Conservation (phyloP, 2,113 vertebrate genomes). For the Nothoprocta pentlandii region DNA sequence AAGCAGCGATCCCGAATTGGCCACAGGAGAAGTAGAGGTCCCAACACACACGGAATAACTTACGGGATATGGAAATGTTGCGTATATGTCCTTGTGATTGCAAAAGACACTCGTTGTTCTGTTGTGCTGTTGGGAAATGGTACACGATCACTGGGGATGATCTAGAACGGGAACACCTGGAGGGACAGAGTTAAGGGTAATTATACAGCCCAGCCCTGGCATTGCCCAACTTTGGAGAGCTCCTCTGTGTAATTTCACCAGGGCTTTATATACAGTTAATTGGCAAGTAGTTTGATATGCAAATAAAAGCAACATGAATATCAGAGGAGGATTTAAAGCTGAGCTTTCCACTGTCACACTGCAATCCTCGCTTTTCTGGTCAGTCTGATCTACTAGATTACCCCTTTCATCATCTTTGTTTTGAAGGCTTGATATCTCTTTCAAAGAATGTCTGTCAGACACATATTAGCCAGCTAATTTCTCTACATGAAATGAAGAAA, state of each 20-base stretch:
- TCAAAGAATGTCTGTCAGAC: conserved; percentile 37
- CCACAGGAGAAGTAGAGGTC: neutral
- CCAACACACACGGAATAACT: neutral
- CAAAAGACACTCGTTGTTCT: neutral
- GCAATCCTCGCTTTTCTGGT: conserved; percentile 54
- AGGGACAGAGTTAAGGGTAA: conserved; percentile 36
- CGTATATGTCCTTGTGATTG: rapidly evolving
- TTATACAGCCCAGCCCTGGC: conserved; percentile 35
- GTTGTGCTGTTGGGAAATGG: neutral
- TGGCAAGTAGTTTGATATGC: conserved; percentile 33
- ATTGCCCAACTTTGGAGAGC: conserved; percentile 20
- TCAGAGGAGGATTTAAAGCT: conserved; percentile 32
- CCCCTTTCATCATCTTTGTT: conserved; percentile 48
- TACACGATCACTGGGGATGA: neutral
- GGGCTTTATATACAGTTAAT: conserved; percentile 14
- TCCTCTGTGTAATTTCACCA: neutral
- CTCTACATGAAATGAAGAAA: neutral
- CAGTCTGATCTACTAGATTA: neutral
- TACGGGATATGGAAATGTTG: neutral
- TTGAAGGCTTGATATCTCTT: neutral
- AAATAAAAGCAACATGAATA: conserved; percentile 42
- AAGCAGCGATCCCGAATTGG: neutral
- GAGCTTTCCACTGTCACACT: neutral
- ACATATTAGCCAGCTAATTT: conserved; percentile 34
- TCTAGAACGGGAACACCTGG: conserved; percentile 37